phyloP scores from a whole-genome alignment of 1,140 invertebrate genomes.

The Macrostomum lignano region DNA sequence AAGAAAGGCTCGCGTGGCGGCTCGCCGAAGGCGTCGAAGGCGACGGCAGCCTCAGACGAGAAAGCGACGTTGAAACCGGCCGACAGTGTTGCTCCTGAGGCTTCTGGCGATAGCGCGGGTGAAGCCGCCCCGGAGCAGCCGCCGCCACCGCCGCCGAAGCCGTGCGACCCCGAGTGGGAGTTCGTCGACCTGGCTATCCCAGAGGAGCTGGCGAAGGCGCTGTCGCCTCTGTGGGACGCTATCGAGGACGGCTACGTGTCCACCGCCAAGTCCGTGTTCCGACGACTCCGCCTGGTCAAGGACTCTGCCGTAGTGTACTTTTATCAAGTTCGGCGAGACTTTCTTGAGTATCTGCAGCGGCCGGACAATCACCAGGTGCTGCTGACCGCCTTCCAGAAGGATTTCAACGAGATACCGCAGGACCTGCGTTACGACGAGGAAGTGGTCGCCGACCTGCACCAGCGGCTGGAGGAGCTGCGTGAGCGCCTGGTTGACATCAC shows the following conservation, averaged over 20 bases:
- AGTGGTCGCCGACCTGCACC: constrained; percentile 22
- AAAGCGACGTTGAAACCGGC: constrained; percentile 11
- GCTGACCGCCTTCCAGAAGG: constrained; percentile 10
- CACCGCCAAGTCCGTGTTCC: constrained; percentile 19
- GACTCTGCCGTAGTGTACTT: constrained; percentile 11
- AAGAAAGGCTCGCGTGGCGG: too few relatives aligned
- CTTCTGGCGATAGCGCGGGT: not conserved
- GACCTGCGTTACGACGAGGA: constrained; percentile 27
- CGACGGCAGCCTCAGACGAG: too few relatives aligned
- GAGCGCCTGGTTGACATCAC: constrained; percentile 25
- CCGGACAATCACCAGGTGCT: too few relatives aligned
- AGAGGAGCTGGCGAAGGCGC: constrained; percentile 16
- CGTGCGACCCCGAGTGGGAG: not conserved
- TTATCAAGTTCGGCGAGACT: constrained; percentile 9
- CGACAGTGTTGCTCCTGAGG: not conserved
- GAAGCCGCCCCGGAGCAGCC: too few relatives aligned
- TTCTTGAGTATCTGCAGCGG: constrained; percentile 14
- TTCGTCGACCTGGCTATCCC: constrained; percentile 3
- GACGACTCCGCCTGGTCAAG: constrained; percentile 15
- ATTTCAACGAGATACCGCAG: constrained; percentile 24
- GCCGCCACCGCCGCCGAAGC: too few relatives aligned
- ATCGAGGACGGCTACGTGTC: constrained; percentile 21
- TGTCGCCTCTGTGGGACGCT: constrained; percentile 20
- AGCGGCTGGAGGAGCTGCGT: constrained; percentile 22
- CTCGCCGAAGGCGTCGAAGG: too few relatives aligned